Conservation (phyloP, 2,888 invertebrate species). For the Caenorhabditis parvicauda region DNA sequence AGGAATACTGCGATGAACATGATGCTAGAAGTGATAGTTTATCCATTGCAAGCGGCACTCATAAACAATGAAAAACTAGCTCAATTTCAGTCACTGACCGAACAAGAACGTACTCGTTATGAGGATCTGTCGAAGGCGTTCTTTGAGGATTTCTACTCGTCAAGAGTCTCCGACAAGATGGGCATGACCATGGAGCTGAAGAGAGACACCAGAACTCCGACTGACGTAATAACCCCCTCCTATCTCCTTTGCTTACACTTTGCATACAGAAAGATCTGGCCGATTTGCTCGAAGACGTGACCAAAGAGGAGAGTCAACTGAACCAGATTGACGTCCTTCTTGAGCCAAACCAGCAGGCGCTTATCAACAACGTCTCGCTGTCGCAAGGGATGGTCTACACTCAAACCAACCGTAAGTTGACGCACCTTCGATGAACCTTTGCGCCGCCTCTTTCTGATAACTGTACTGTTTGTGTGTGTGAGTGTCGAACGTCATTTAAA, state of each 20-base stretch:
- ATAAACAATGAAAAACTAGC: slow-evolving; percentile 4
- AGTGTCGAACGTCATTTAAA: neutral
- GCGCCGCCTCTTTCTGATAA: neutral
- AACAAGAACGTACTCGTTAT: slow-evolving; percentile 43
- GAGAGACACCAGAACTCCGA: slow-evolving; percentile 9
- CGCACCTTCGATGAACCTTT: neutral
- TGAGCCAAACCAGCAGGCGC: slow-evolving; percentile 14
- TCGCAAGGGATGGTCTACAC: slow-evolving; percentile 26
- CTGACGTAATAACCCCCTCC: slow-evolving; percentile 14
- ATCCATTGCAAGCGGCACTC: neutral
- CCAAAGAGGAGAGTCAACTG: slow-evolving; percentile 33
- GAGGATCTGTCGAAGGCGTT: slow-evolving; percentile 50
- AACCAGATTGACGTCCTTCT: slow-evolving; percentile 17
- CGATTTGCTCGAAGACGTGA: slow-evolving; percentile 38
- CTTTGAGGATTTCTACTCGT: slow-evolving; percentile 50
- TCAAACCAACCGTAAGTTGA: slow-evolving; percentile 24
- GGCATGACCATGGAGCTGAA: slow-evolving; percentile 1
- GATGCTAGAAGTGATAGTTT: too few relatives aligned
- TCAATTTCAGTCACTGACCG: slow-evolving; percentile 45
- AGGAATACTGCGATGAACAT: neutral
- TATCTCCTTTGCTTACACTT: neutral
- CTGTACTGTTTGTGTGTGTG: too few relatives aligned
- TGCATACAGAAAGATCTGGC: slow-evolving; percentile 36
- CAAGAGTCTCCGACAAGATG: slow-evolving; percentile 5
- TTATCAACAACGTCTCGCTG: slow-evolving; percentile 31